A percentile compares a stretch with the other conserved stretches of the same genome.
Conservation (phyloP, 2,113 vertebrate species). For the Zapus hudsonius region DNA sequence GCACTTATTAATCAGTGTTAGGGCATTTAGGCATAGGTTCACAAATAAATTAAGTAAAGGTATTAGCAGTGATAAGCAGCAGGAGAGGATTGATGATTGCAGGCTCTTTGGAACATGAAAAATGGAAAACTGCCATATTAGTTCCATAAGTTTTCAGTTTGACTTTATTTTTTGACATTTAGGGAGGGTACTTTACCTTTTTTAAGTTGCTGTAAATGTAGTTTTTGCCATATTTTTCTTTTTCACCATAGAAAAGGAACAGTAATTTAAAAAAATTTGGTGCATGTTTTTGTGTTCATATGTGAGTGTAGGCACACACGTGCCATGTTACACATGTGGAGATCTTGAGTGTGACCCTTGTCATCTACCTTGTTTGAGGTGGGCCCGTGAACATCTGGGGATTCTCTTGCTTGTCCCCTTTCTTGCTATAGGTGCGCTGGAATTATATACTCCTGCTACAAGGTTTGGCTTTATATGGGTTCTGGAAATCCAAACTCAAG, state of each 20-base stretch:
- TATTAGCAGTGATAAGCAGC: background rate
- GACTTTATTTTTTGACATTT: conserved; percentile 21
- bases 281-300: too few relatives aligned
- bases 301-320: too few relatives aligned
- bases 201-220: background rate
- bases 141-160: background rate
- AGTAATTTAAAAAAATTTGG: background rate
- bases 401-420: too few relatives aligned
- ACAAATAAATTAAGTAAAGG: background rate
- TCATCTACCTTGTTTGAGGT: too few relatives aligned
- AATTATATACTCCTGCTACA: too few relatives aligned
- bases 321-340: too few relatives aligned
- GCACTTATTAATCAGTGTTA: background rate
- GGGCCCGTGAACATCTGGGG: too few relatives aligned
- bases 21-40: background rate
- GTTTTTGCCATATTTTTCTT: conserved; percentile 37
- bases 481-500: too few relatives aligned
- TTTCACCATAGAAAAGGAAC: background rate
- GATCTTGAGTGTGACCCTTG: too few relatives aligned
- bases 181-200: background rate
- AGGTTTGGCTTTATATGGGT: too few relatives aligned
- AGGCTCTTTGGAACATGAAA: background rate
- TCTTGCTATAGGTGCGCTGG: too few relatives aligned
- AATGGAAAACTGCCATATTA: background rate
- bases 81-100: background rate